Percentiles rank a stretch among this genome's conserved stretches.
Evolutionary conservation across 2,888 invertebrate genomes (phyloP).

Genomic region (Colletes collaris): DNA sequence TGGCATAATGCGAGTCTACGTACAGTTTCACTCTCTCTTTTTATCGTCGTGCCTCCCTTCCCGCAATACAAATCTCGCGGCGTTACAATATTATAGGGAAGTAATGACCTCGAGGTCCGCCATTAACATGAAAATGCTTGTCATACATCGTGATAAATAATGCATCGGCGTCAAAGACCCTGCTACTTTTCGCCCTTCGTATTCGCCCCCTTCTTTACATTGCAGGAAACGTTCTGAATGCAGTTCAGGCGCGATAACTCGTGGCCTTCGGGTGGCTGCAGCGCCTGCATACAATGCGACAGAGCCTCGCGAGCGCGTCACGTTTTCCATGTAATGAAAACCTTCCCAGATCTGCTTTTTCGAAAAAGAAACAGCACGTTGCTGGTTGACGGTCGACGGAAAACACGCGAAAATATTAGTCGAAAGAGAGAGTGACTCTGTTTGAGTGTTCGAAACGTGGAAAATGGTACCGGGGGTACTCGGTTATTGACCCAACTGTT

Average conservation of each 20-base stretch:
- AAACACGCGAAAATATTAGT: not conserved
- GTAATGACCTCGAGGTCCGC: conserved; percentile 70
- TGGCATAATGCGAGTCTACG: conserved; percentile 16
- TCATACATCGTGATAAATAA: conserved; percentile 78
- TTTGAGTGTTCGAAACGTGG: no score
- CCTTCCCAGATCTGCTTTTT: not conserved
- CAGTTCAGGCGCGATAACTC: conserved; percentile 63
- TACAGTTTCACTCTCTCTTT: conserved; percentile 12
- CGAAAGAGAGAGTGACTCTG: not conserved
- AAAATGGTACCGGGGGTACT: no score
- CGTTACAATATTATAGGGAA: conserved; percentile 59
- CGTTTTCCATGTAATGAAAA: conserved; percentile 44
- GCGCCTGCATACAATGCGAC: conserved; percentile 45
- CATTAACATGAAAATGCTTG: conserved; percentile 78
- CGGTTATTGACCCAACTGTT: no score
- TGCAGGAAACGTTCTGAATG: conserved; percentile 56
- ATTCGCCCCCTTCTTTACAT: conserved; percentile 33
- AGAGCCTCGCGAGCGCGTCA: not conserved
- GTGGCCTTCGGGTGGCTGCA: conserved; percentile 53
- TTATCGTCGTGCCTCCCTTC: conserved; percentile 1
- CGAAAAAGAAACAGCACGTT: not conserved
- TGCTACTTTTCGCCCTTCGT: conserved; percentile 51
- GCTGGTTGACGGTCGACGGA: not conserved
- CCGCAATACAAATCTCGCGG: conserved; percentile 28
- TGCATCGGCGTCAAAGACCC: conserved; percentile 74